These are phyloP conservation scores for Phaethon lepturus DNA, from an alignment of 2,113 vertebrate genomes.

Conservation along the genomic window DNA sequence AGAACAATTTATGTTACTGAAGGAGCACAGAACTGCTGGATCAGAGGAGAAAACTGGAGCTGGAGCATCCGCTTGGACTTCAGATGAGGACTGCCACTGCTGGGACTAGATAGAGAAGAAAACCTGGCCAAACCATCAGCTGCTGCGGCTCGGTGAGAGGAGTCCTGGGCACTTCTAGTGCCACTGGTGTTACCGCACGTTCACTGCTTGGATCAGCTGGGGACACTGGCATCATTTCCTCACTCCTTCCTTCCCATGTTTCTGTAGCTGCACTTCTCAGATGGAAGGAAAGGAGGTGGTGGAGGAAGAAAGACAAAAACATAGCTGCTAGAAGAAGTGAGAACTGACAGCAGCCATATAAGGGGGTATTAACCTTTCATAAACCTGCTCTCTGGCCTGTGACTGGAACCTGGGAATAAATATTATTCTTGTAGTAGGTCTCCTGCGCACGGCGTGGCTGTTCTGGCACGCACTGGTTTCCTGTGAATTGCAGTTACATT, in stretches of 20 bases:
- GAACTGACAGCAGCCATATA: constrained; percentile 49
- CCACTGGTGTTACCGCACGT: accelerated
- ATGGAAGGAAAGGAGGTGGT: background rate
- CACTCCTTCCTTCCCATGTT: background rate
- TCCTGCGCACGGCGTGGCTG: background rate
- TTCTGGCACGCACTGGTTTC: background rate
- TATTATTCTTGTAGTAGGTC: background rate
- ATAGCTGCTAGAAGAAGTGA: background rate
- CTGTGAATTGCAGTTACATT: background rate
- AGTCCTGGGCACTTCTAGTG: background rate
- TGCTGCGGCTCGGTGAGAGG: accelerated
- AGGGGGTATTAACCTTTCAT: constrained; percentile 59
- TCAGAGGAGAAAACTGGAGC: background rate
- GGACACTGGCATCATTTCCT: background rate
- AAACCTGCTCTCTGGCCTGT: constrained; percentile 52
- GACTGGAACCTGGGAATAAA: constrained; percentile 22
- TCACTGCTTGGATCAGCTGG: background rate
- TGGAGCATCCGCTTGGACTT: background rate
- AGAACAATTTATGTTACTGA: background rate
- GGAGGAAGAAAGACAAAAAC: background rate
- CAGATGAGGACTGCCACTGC: background rate
- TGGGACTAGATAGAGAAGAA: background rate
- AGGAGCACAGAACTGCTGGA: background rate
- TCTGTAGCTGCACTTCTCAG: background rate
- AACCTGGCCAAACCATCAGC: background rate